These are phyloP conservation scores for Melanotaenia maccullochi DNA, from an alignment of 2,797 vertebrate species.

Conservation along the genomic window DNA sequence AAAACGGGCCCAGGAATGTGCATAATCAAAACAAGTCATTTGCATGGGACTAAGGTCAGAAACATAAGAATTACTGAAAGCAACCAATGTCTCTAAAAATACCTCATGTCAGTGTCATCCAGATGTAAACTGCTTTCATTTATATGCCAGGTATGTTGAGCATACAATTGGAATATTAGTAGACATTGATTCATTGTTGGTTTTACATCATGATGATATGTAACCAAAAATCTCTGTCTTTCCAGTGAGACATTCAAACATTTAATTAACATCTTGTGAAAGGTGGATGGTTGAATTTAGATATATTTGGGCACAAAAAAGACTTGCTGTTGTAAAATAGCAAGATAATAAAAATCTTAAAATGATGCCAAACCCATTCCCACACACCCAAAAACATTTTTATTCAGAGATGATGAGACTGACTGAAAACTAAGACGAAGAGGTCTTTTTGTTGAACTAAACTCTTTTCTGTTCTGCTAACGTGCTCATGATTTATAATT, in stretches of 20 bases:
- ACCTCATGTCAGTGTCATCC: neutral
- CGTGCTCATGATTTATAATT: conserved; percentile 14
- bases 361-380: neutral
- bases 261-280: neutral
- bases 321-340: neutral
- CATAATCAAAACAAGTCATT: neutral
- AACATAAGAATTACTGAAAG: neutral
- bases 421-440: conserved; percentile 4
- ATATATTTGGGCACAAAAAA: neutral
- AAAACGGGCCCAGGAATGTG: neutral
- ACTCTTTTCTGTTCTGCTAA: conserved; percentile 6
- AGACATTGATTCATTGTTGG: neutral
- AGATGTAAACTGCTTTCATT: neutral
- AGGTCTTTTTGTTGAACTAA: neutral
- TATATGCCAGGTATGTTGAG: neutral
- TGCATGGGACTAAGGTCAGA: neutral
- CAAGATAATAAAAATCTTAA: neutral
- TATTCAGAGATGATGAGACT: conserved; percentile 11
- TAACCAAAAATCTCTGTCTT: neutral
- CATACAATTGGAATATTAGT: neutral
- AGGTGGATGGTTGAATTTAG: neutral
- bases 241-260: neutral
- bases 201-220: neutral
- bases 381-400: neutral
- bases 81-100: too few relatives aligned